Evolutionary conservation across 2,797 vertebrate species (phyloP).

Genomic region (Girardinus metallicus): DNA sequence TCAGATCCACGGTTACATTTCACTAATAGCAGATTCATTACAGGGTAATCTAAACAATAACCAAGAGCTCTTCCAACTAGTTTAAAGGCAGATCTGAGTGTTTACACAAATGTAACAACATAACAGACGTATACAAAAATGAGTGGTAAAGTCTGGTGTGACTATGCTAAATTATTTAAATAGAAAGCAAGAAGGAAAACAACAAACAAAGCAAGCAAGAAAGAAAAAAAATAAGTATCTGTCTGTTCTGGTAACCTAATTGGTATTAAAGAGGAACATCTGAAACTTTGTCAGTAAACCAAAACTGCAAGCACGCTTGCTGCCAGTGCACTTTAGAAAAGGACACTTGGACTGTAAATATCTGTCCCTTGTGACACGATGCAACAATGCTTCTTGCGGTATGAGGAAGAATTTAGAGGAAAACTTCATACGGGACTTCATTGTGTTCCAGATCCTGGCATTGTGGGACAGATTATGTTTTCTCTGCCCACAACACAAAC

Average conservation of each 20-base stretch:
- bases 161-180: not conserved
- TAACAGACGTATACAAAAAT: slow-evolving; percentile 37
- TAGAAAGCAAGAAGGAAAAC: not conserved
- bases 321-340: slow-evolving; percentile 57
- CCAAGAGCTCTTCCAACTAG: slow-evolving; percentile 64
- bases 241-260: not conserved
- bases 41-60: slow-evolving; percentile 73
- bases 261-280: not conserved
- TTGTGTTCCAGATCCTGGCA: slow-evolving; percentile 79
- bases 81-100: slow-evolving; percentile 68
- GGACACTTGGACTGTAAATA: slow-evolving; percentile 69
- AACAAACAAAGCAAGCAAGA: not conserved
- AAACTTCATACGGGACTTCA: slow-evolving; percentile 74
- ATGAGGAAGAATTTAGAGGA: slow-evolving; percentile 71
- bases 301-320: not conserved
- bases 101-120: slow-evolving; percentile 72
- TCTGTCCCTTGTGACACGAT: slow-evolving; percentile 63
- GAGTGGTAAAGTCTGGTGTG: slow-evolving; percentile 9
- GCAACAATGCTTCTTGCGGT: slow-evolving; percentile 65
- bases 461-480: slow-evolving; percentile 70
- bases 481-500: slow-evolving; percentile 64
- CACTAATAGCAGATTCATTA: slow-evolving; percentile 58
- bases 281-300: not conserved
- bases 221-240: not conserved
- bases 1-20: slow-evolving; percentile 59